phyloP scores from a whole-genome alignment of 2,888 invertebrate genomes.

The Ecdyonurus torrentis region DNA sequence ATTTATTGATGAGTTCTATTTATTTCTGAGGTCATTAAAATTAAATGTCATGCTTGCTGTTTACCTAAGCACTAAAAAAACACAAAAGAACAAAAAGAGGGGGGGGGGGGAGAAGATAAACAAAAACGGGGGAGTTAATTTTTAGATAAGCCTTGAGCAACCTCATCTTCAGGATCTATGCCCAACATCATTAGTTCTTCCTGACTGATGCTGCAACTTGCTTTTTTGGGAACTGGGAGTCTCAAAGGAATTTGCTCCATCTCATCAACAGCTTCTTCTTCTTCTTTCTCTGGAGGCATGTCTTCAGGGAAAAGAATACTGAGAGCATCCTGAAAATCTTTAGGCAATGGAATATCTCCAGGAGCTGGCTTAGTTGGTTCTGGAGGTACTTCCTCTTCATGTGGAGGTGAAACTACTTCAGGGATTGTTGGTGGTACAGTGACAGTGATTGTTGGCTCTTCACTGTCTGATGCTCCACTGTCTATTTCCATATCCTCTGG shows the following conservation, averaged over 20 bases:
- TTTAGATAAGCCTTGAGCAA: slow-evolving; percentile 30
- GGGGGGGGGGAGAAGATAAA: too few species aligned
- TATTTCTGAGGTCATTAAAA: too few species aligned
- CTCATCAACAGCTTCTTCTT: slow-evolving; percentile 14
- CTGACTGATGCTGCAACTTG: slow-evolving; percentile 24
- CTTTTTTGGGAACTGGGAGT: background rate
- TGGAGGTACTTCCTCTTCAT: background rate
- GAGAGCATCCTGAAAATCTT: slow-evolving; percentile 47
- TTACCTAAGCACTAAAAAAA: too few species aligned
- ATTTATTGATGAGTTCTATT: too few species aligned
- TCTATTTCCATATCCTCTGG: slow-evolving; percentile 20
- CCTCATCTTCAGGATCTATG: slow-evolving; percentile 65
- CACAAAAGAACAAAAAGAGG: too few species aligned
- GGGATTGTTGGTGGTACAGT: background rate
- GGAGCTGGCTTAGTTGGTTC: slow-evolving; percentile 2
- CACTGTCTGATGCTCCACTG: slow-evolving; percentile 14
- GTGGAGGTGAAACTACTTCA: background rate
- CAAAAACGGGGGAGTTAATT: too few species aligned
- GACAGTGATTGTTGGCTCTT: background rate
- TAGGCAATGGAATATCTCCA: slow-evolving; percentile 34
- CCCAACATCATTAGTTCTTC: slow-evolving; percentile 73
- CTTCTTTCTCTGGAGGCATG: background rate
- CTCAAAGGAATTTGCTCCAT: slow-evolving; percentile 11
- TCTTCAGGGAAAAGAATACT: slow-evolving; percentile 47
- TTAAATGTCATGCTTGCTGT: too few species aligned